Conservation (phyloP, 2,113 vertebrate genomes). For the Neolamprologus hecqui region DNA sequence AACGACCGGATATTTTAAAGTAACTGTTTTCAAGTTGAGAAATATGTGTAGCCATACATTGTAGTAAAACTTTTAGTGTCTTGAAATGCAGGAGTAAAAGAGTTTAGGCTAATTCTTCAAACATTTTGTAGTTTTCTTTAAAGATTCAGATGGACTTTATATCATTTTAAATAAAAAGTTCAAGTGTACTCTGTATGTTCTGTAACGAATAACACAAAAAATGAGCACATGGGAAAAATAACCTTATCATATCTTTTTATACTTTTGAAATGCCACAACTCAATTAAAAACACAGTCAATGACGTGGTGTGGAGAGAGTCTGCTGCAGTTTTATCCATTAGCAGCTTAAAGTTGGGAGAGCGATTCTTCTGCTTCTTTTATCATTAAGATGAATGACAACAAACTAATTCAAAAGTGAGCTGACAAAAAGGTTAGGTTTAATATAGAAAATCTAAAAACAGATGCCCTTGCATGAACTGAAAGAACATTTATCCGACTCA, state of each 20-base stretch:
- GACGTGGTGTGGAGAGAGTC: fast-evolving
- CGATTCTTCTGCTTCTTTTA: background rate
- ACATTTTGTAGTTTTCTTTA: background rate
- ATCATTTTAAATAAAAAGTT: background rate
- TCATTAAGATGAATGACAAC: background rate
- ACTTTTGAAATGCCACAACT: background rate
- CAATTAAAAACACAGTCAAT: background rate
- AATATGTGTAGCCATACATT: background rate
- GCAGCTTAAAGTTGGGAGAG: background rate
- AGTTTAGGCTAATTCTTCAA: background rate
- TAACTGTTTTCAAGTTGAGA: background rate
- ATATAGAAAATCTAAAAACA: background rate
- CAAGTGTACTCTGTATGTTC: background rate
- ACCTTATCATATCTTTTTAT: background rate
- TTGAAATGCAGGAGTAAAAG: background rate
- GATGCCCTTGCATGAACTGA: background rate
- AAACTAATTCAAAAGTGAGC: background rate
- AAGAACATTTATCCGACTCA: conserved; percentile 59
- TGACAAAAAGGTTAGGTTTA: background rate
- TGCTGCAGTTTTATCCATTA: background rate
- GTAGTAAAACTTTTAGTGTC: background rate
- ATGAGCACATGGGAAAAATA: background rate
- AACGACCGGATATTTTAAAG: background rate
- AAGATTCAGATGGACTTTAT: background rate
- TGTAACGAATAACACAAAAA: background rate